A percentile compares a stretch with the other conserved stretches of the same genome.
Conservation (phyloP, 2,888 invertebrate genomes). For the Cyaniris semiargus region DNA sequence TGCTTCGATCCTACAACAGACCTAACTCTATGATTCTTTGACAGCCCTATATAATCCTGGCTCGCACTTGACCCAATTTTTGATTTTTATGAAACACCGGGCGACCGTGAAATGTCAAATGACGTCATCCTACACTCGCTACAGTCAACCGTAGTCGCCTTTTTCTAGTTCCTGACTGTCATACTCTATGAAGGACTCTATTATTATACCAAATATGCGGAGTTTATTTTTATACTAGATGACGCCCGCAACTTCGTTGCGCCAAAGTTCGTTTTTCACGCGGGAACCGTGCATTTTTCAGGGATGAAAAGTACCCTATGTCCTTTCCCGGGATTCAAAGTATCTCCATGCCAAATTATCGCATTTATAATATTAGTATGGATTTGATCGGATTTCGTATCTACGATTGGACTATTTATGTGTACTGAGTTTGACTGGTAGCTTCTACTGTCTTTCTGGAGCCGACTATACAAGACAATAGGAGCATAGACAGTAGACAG, state of each 20-base stretch:
- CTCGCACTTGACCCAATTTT: constrained; percentile 1
- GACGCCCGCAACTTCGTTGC: no score
- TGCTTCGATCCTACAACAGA: no score
- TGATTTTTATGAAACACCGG: not conserved
- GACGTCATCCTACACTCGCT: not conserved
- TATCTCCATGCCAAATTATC: no score
- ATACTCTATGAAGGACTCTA: not conserved
- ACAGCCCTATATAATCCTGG: not conserved
- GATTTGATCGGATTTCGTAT: not conserved
- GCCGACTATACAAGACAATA: not conserved
- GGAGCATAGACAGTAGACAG: not conserved
- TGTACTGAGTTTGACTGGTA: no score
- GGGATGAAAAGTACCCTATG: no score
- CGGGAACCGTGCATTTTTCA: no score
- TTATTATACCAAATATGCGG: not conserved
- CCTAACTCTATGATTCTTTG: no score
- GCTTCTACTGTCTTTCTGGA: not conserved
- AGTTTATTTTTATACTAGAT: no score
- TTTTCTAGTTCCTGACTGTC: constrained; percentile 12
- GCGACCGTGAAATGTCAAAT: not conserved
- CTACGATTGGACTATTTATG: not conserved
- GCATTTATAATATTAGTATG: no score
- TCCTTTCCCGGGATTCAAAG: no score
- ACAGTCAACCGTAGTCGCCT: constrained; percentile 7
- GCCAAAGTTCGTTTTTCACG: no score